These are phyloP conservation scores for Trachops cirrhosus DNA, from an alignment of 2,797 vertebrate species.

Conservation along the genomic window DNA sequence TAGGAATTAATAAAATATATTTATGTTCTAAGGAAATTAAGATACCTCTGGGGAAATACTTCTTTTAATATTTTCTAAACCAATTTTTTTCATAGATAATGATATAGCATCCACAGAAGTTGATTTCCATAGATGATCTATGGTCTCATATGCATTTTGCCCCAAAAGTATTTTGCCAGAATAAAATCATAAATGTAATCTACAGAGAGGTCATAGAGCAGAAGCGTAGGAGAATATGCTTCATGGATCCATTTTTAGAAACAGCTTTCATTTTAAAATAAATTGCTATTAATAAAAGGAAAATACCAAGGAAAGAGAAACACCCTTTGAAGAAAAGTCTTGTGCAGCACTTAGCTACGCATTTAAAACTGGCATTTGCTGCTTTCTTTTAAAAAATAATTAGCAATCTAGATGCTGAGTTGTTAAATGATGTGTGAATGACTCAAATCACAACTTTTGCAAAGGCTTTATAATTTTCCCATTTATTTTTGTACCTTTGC, in stretches of 20 bases:
- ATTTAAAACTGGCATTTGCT: slow-evolving; percentile 15
- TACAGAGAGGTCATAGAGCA: neutral
- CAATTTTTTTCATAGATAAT: slow-evolving; percentile 2
- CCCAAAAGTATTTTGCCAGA: neutral
- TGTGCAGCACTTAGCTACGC: neutral
- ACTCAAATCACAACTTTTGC: neutral
- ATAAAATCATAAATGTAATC: slow-evolving; percentile 32
- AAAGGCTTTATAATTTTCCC: slow-evolving; percentile 2
- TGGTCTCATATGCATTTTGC: neutral
- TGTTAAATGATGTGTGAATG: slow-evolving; percentile 7
- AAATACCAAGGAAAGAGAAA: slow-evolving; percentile 33
- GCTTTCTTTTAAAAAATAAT: neutral
- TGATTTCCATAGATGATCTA: slow-evolving; percentile 47
- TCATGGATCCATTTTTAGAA: slow-evolving; percentile 30
- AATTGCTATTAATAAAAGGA: slow-evolving; percentile 16
- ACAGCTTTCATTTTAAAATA: slow-evolving; percentile 33
- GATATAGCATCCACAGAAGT: slow-evolving; percentile 16
- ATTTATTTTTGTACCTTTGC: neutral
- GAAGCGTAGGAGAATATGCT: neutral
- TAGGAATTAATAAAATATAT: slow-evolving; percentile 66
- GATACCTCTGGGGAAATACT: slow-evolving; percentile 35
- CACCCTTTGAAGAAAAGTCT: neutral
- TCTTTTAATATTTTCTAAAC: slow-evolving; percentile 57
- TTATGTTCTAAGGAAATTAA: slow-evolving; percentile 67
- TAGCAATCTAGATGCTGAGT: neutral